Percentiles rank a stretch among this genome's conserved stretches.
These are phyloP conservation scores for Lineus longissimus DNA, from an alignment of 1,140 invertebrate genomes.

Conservation along the genomic window DNA sequence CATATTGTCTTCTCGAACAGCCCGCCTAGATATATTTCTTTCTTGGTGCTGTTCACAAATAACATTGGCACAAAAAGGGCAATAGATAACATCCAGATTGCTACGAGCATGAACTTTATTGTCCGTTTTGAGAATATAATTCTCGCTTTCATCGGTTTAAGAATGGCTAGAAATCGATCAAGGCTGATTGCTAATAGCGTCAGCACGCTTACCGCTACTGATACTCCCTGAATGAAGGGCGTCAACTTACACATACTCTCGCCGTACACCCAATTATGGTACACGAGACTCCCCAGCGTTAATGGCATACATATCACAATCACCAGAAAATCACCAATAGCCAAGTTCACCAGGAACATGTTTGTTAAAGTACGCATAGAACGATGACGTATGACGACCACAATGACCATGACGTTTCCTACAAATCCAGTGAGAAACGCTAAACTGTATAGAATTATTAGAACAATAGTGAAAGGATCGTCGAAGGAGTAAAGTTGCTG, in stretches of 20 bases:
- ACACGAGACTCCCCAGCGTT: slow-evolving; percentile 74
- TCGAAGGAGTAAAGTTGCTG: too few species aligned
- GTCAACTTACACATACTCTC: slow-evolving; percentile 61
- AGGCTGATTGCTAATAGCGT: too few species aligned
- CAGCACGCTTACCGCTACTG: too few species aligned
- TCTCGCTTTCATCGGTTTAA: too few species aligned
- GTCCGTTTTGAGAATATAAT: too few species aligned
- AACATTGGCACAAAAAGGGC: too few species aligned
- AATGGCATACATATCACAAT: slow-evolving; percentile 78
- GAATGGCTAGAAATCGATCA: too few species aligned
- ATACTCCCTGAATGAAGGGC: neutral
- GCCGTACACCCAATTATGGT: slow-evolving; percentile 83
- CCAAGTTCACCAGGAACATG: slow-evolving; percentile 77
- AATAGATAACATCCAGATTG: too few species aligned
- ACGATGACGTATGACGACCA: slow-evolving; percentile 31
- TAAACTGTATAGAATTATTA: slow-evolving; percentile 73
- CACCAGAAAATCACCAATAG: slow-evolving; percentile 74
- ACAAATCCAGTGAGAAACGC: slow-evolving; percentile 81
- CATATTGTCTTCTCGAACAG: too few species aligned
- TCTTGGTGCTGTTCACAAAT: too few species aligned
- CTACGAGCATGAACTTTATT: too few species aligned
- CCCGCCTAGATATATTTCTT: too few species aligned
- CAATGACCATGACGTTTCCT: slow-evolving; percentile 81
- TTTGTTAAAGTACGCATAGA: slow-evolving; percentile 72
- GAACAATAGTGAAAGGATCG: slow-evolving; percentile 9